Base-by-base conservation (phyloP, 2,113 vertebrate species). In the Microcebus jonahi region DNA sequence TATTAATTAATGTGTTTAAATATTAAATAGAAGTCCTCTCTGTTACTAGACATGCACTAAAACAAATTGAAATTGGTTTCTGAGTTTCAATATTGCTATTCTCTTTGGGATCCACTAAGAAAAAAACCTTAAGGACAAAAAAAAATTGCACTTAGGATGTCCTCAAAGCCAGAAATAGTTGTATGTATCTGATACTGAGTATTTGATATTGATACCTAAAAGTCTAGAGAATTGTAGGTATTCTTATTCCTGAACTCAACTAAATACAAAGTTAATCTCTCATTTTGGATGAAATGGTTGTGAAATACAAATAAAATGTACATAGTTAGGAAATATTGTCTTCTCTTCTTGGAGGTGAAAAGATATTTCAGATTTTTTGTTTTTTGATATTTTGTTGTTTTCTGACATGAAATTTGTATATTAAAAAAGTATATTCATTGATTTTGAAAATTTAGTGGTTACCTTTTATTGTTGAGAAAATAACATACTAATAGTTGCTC, bases 1-100 rank as follows among this genome's bases (percentile, higher is more conserved):
- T 93, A 97, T 97, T 97, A 91, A 97, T 90, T 50, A 53, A 88
- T 48, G 36, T 91, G 45, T 89, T 96, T 91, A 97, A 96, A 97
- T 96, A 97, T 97, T 97, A 97, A 96, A 91, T n/a, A 92, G 91
- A 94, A 96, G 95, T 39, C 23, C 48, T 95, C 93, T 86, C 42
- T 91, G 55, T 92, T 80, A 73, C 55, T 55, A 93, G 39, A 63
- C 23, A 10, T 12, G 71, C 67, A 92, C 90, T 94, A 92, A 85
- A 93, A 91, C 71, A 96, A 96, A 92, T 65, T 94, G 82, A 29
- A 81, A 88, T 53, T 88, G 27, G n/a, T 59, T 94, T 95, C 77
- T 79, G 61, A 57, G 61, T 86, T 94, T 90, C 59, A 61, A 27
- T 76, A 77, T 85, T 90, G 34, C 36, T 77, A 68, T 67, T 84